These are phyloP conservation scores for Neelides folsomi DNA, from an alignment of 2,888 invertebrate species.

Conservation along the genomic window DNA sequence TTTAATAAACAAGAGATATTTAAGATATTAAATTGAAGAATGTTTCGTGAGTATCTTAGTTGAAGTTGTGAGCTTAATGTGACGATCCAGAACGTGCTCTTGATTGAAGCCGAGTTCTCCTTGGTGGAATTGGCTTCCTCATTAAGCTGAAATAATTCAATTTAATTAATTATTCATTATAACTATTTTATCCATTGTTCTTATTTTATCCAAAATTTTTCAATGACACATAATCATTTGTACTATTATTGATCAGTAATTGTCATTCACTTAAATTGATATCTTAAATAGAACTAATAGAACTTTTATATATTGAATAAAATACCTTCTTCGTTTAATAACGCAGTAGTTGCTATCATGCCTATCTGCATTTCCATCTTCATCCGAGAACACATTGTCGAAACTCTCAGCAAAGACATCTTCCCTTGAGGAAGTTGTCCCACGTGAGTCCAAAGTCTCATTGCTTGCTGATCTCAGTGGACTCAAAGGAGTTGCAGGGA, in stretches of 20 bases:
- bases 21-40: no score
- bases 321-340: slow-evolving; percentile 29
- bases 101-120: slow-evolving; percentile 18
- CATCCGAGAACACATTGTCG: slow-evolving; percentile 27
- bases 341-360: slow-evolving; percentile 23
- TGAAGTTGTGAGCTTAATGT: no score
- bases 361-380: slow-evolving; percentile 20
- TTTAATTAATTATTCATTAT: slow-evolving; percentile 1
- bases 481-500: slow-evolving; percentile 9
- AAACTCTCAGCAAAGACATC: slow-evolving; percentile 31
- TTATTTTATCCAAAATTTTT: no score
- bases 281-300: no score
- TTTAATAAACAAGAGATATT: no score
- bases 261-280: no score
- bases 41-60: no score
- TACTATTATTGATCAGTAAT: no score
- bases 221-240: no score
- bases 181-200: no score
- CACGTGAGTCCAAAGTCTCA: slow-evolving; percentile 33
- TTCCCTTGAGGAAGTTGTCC: slow-evolving; percentile 33
- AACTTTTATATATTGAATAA: not conserved
- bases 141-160: slow-evolving; percentile 17
- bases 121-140: slow-evolving; percentile 26
- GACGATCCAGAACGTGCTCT: no score
- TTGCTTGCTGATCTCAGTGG: slow-evolving; percentile 28